Evolutionary conservation across 2,113 vertebrate genomes (phyloP).

Genomic region (Serinus canaria): DNA sequence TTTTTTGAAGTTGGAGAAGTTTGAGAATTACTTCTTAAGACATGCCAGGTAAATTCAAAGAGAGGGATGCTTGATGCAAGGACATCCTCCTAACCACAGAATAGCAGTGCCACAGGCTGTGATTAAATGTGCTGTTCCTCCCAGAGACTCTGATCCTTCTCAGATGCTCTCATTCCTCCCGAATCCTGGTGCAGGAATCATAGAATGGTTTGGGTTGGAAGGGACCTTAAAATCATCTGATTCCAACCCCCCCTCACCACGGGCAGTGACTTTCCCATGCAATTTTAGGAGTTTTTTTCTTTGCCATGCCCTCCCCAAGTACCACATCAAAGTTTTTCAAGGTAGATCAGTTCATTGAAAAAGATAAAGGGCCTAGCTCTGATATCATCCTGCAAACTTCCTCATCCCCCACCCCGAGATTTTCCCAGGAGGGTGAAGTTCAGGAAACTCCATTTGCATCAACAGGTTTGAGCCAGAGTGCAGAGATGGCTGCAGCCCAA

Average conservation of each 20-base stretch:
- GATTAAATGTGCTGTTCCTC: background rate
- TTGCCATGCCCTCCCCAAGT: background rate
- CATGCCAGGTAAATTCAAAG: slow-evolving; percentile 19
- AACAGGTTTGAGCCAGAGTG: background rate
- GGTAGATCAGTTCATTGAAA: background rate
- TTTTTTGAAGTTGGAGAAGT: slow-evolving; percentile 7
- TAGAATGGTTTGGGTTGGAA: background rate
- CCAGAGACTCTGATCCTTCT: background rate
- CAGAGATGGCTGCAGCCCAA: background rate
- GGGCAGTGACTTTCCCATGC: background rate
- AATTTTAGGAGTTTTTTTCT: background rate
- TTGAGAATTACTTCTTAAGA: slow-evolving; percentile 1
- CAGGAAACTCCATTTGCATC: background rate
- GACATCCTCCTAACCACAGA: background rate
- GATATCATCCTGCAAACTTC: background rate
- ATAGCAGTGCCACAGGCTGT: background rate
- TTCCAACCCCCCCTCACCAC: background rate
- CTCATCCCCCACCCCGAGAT: rapidly evolving
- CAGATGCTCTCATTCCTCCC: background rate
- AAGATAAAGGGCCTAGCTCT: background rate
- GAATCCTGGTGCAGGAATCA: background rate
- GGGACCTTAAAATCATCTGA: background rate
- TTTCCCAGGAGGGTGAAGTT: background rate
- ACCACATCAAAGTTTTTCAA: background rate
- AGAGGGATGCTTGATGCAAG: background rate